phyloP scores from a whole-genome alignment of 2,888 invertebrate genomes.

The Eubasilissa splendida region DNA sequence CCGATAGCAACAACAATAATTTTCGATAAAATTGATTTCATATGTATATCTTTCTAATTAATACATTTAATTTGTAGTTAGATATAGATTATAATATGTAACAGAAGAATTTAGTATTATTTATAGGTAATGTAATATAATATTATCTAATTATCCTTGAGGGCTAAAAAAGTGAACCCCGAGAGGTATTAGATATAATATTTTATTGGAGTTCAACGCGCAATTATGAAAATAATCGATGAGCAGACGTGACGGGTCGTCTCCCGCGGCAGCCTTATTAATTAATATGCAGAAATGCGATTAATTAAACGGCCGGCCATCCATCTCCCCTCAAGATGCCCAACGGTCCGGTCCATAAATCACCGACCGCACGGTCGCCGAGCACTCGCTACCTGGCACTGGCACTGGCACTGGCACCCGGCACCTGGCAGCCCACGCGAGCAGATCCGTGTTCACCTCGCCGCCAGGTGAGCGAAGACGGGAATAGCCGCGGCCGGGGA shows the following conservation, averaged over 20 bases:
- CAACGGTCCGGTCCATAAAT: slow-evolving; percentile 26
- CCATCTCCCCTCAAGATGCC: slow-evolving; percentile 16
- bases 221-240: too few relatives aligned
- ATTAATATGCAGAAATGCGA: slow-evolving; percentile 20
- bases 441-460: neutral
- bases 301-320: slow-evolving; percentile 14
- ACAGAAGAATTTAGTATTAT: too few relatives aligned
- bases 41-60: too few relatives aligned
- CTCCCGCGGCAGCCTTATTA: neutral
- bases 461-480: slow-evolving; percentile 43
- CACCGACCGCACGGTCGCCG: neutral
- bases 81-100: too few relatives aligned
- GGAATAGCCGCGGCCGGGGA: slow-evolving; percentile 34
- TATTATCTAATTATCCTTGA: too few relatives aligned
- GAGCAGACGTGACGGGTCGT: neutral
- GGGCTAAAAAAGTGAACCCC: too few relatives aligned
- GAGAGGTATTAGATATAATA: too few relatives aligned
- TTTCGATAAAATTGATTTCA: too few relatives aligned
- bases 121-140: too few relatives aligned
- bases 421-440: neutral
- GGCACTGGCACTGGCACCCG: neutral
- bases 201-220: too few relatives aligned
- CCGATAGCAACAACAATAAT: too few relatives aligned
- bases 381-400: neutral
- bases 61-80: too few relatives aligned